These are phyloP conservation scores for Protomyctophum bolini DNA, from an alignment of 2,113 vertebrate species.

Conservation along the genomic window DNA sequence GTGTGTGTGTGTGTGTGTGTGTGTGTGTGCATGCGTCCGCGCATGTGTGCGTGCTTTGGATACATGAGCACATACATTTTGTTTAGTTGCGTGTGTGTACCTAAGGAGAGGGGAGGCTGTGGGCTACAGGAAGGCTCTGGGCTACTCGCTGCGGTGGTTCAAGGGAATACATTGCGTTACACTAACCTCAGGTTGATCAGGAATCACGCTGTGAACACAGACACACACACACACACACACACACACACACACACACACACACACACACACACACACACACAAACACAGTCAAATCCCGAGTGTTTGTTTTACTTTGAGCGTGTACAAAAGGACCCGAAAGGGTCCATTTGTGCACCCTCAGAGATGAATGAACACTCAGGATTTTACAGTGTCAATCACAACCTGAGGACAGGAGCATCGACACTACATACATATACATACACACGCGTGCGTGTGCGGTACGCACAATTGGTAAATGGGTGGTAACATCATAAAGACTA, in stretches of 20 bases:
- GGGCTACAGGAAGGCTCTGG: conserved; percentile 68
- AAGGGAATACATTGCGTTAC: conserved; percentile 74
- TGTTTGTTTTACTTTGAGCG: no score
- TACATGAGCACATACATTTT: no score
- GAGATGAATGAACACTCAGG: no score
- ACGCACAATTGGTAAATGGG: not conserved
- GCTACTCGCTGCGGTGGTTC: conserved; percentile 58
- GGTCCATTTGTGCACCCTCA: no score
- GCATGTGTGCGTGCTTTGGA: no score
- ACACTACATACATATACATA: not conserved
- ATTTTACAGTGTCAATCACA: conserved; percentile 14
- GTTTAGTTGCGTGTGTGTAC: no score
- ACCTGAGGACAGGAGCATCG: conserved; percentile 65
- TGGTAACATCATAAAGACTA: conserved; percentile 55
- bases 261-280: conserved; percentile 20
- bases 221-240: conserved; percentile 28
- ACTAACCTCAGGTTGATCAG: conserved; percentile 70
- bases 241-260: no score
- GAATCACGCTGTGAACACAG: conserved; percentile 63
- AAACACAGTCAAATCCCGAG: conserved; percentile 10
- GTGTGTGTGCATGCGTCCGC: no score
- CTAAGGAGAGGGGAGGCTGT: conserved; percentile 44
- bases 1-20: not conserved
- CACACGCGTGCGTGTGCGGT: not conserved
- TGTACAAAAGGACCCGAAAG: no score